Conservation (phyloP, 1,140 invertebrate genomes). For the Notospermus geniculatus region DNA sequence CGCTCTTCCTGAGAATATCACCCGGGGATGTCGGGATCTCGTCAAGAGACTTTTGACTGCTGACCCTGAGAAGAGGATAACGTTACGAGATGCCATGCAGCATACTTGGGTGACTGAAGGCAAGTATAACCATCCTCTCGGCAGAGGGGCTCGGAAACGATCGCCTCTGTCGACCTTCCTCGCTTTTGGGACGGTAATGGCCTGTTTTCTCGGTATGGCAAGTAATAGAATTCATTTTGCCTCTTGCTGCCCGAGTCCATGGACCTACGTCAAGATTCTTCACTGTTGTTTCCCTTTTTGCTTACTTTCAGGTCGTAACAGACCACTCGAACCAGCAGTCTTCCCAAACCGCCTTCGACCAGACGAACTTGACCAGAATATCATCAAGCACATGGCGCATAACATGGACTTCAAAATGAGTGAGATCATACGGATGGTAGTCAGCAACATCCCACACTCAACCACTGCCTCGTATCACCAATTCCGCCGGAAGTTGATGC, state of each 20-base stretch:
- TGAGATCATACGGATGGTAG: conserved; percentile 47
- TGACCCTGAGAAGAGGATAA: conserved; percentile 44
- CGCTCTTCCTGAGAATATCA: conserved; percentile 41
- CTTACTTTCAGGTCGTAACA: conserved; percentile 20
- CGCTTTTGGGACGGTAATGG: no score
- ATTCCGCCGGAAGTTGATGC: conserved; percentile 31
- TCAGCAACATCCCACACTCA: conserved; percentile 44
- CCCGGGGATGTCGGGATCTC: conserved; percentile 44
- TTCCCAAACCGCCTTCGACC: conserved; percentile 36
- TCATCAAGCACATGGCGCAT: conserved; percentile 48
- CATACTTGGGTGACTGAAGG: conserved; percentile 48
- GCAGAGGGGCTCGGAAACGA: no score
- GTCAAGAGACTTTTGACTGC: conserved; percentile 45
- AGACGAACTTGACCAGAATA: conserved; percentile 39
- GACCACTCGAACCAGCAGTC: conserved; percentile 21
- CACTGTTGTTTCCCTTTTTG: background rate
- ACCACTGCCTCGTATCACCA: conserved; percentile 49
- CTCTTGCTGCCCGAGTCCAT: no score
- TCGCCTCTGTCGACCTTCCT: background rate
- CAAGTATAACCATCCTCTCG: background rate
- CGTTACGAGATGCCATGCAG: conserved; percentile 40
- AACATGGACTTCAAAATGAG: conserved; percentile 42
- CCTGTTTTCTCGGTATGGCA: no score
- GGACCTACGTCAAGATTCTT: no score
- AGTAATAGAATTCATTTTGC: no score